Conservation (phyloP, 2,888 invertebrate genomes). For the Drosophila suboccidentalis region DNA sequence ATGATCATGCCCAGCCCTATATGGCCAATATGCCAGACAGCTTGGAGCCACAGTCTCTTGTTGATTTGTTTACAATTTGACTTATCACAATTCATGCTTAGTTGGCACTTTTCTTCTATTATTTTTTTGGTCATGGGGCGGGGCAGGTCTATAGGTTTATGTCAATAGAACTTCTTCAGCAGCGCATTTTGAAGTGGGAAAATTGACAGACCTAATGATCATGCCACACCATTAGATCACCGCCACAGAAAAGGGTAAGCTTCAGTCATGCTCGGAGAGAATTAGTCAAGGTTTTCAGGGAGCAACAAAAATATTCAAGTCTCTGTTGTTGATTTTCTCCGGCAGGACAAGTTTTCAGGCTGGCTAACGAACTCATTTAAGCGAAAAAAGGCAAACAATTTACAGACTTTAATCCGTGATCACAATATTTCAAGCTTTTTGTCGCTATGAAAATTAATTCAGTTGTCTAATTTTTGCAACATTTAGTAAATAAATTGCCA, state of each 20-base stretch:
- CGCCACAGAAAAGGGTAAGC: slow-evolving; percentile 24
- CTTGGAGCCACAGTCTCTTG: slow-evolving; percentile 68
- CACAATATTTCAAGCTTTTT: slow-evolving; percentile 81
- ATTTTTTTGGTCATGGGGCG: slow-evolving; percentile 19
- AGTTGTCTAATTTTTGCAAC: slow-evolving; percentile 78
- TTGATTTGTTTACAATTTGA: slow-evolving; percentile 73
- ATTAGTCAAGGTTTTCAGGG: slow-evolving; percentile 58
- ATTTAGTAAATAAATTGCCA: slow-evolving; percentile 77
- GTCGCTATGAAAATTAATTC: slow-evolving; percentile 78
- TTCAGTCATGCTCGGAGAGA: slow-evolving; percentile 12
- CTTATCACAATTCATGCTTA: slow-evolving; percentile 78
- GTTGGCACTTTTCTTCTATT: slow-evolving; percentile 70
- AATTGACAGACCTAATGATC: slow-evolving; percentile 78
- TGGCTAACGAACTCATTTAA: slow-evolving; percentile 70
- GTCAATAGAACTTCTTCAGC: slow-evolving; percentile 82
- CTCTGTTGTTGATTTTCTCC: no score
- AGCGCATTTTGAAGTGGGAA: slow-evolving; percentile 69
- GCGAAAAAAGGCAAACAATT: slow-evolving; percentile 27
- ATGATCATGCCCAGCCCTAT: slow-evolving; percentile 49
- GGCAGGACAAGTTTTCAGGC: not conserved
- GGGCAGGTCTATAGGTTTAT: slow-evolving; percentile 50
- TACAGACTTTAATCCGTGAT: slow-evolving; percentile 54
- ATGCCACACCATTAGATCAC: slow-evolving; percentile 22
- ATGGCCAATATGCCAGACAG: slow-evolving; percentile 76
- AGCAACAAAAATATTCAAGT: not conserved